A percentile compares a stretch with the other conserved stretches of the same genome.
Conservation (phyloP, 2,797 vertebrate species). For the Phoeniculus purpureus region DNA sequence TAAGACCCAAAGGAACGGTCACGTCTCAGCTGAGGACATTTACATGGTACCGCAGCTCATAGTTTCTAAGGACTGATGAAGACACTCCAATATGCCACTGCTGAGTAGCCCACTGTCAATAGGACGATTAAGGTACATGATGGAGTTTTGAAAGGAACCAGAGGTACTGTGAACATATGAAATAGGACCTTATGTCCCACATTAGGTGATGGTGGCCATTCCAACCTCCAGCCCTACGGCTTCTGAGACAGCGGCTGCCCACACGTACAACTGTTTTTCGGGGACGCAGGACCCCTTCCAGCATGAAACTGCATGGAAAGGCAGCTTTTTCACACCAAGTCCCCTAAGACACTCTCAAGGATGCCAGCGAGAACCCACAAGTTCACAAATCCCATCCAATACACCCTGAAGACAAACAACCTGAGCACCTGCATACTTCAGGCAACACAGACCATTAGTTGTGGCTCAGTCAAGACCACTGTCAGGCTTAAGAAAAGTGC, state of each 20-base stretch:
- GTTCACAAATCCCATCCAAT: background rate
- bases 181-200: accelerated
- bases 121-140: background rate
- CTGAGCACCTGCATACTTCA: background rate
- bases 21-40: background rate
- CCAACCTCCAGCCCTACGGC: background rate
- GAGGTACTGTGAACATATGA: background rate
- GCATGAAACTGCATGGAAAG: background rate
- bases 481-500: background rate
- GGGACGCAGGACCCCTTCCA: background rate
- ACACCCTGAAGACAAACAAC: background rate
- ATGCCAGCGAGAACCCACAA: background rate
- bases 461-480: background rate
- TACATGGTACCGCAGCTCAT: background rate
- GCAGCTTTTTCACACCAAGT: accelerated
- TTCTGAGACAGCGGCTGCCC: background rate
- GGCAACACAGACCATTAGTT: accelerated
- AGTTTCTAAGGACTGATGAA: background rate
- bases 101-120: background rate
- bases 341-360: background rate
- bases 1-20: background rate
- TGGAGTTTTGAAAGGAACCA: background rate
- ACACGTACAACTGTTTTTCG: accelerated
- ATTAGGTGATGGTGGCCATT: background rate
- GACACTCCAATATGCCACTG: background rate